Evolutionary conservation across 2,797 vertebrate species (phyloP), one percentile per base, ranked within the genome.

Genomic region (Falco concolor): DNA sequence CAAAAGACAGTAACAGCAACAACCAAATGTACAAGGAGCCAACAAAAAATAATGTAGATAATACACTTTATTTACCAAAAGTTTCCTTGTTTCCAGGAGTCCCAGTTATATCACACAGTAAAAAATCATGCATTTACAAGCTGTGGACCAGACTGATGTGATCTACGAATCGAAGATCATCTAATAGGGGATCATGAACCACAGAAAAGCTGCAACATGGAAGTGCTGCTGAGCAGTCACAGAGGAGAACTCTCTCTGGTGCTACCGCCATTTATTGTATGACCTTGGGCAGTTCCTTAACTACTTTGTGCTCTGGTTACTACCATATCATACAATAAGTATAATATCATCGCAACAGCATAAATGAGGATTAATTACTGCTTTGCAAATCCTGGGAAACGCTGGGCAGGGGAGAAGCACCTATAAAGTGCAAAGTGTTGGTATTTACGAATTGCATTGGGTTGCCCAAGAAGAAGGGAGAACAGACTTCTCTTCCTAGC

Each of bases 361-460:
- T 27, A 63, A 86, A 76, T 28, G 27, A 95, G 36, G n/a, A 61
- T 30, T 95, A 89, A 90, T 79, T 79, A 73, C 42, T 32, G 57
- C 64, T 69, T 88, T 86, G 76, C n/a, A 86, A 78, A 72, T 67
- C 70, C 61, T 86, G 25, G 68, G 49, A 88, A 82, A 45, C 45
- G 44, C 30, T 16, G 24, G 34, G 69, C 19, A 67, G 34, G 45
- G 45, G 28, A 84, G 42, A 77, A 90, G 59, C 53, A 76, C 53
- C 65, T 56, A 56, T 54, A 32, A 86, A 88, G 25, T 18, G 57
- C 34, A 82, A 79, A 86, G 5, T 38, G 34, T 16, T 59, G 32
- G 56, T 56, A 60, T 28, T 69, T 73, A 81, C 0, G 3, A 89
- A 75, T 13, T n/a, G 14, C 36, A 86, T 3, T 30, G 50, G 73